Percentiles rank a stretch among this genome's conserved stretches.
phyloP scores from a whole-genome alignment of 2,888 invertebrate genomes.

The Andricus quercusramuli region DNA sequence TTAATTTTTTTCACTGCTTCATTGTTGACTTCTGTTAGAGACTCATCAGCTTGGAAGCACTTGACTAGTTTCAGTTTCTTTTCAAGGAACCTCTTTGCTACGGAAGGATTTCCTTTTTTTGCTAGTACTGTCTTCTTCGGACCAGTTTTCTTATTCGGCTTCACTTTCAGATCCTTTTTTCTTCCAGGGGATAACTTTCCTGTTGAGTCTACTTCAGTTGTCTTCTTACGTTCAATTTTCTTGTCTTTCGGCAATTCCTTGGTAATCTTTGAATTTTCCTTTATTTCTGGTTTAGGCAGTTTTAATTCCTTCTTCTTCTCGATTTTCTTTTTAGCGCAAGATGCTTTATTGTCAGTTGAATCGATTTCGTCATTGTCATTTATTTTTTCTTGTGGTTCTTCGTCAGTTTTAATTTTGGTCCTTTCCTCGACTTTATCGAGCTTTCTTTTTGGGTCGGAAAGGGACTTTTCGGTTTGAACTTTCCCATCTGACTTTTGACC shows the following conservation, averaged over 20 bases:
- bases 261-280: slow-evolving; percentile 66
- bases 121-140: slow-evolving; percentile 69
- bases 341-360: slow-evolving; percentile 53
- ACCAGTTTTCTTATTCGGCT: slow-evolving; percentile 65
- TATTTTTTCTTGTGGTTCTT: slow-evolving; percentile 51
- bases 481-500: slow-evolving; percentile 64
- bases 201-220: slow-evolving; percentile 62
- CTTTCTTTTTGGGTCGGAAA: slow-evolving; percentile 61
- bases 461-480: slow-evolving; percentile 61
- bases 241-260: slow-evolving; percentile 68
- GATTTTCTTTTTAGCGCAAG: slow-evolving; percentile 65
- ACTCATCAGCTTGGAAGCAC: slow-evolving; percentile 60
- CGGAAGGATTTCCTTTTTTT: slow-evolving; percentile 67
- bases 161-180: slow-evolving; percentile 65
- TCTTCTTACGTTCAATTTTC: slow-evolving; percentile 71
- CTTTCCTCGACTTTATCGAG: slow-evolving; percentile 57
- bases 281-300: slow-evolving; percentile 65
- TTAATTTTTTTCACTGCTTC: slow-evolving; percentile 64
- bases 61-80: slow-evolving; percentile 76
- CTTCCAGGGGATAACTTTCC: slow-evolving; percentile 51
- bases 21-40: slow-evolving; percentile 55
- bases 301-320: slow-evolving; percentile 73
- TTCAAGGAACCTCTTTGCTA: slow-evolving; percentile 71
- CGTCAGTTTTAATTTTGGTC: slow-evolving; percentile 54
- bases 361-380: slow-evolving; percentile 54